Evolutionary conservation across 1,140 invertebrate species (phyloP), one percentile per base, ranked within the genome.

Genomic region (Drosophila bocqueti): DNA sequence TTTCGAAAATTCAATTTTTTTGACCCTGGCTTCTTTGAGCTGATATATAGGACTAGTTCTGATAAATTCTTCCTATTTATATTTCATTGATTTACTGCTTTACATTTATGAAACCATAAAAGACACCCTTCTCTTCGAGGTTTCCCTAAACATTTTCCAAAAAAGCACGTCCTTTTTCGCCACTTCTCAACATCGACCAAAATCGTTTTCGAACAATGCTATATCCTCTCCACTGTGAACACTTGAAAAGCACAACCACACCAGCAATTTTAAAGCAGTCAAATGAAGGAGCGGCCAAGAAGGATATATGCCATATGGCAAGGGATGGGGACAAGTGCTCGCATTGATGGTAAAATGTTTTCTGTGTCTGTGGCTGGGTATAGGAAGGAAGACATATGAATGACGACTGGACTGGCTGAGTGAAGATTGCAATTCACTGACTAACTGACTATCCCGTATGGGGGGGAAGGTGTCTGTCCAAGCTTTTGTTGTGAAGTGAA

Each of bases 401-500:
- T 59, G 54, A 26, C 66, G 67, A 78, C 26, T 71, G 81, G 67
- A 78, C 26, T 67, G 71, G 38, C 31, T 21, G 64, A 54, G 13
- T 45, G 36, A 45, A 13, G 43, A 10, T 66, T 64, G 11, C 69
- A 50, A 62, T 58, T 15, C 63, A 55, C 40, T 71, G 50, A 75
- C 74, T 81, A 72, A 83, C 76, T 67, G 24, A 49, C 46, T 47
- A 15, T 26, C 40, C n/a, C 10, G 1, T 4, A 59, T 54, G 42
- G n/a, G 16, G 45, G 59, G 46, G 54, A 9, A 55, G 43, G 58
- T 36, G 54, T 24, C 49, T n/a, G 24, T 40, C 21, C 43, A 2
- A 18, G 58, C 77, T 69, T 54, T 79, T 82, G 79, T 81, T 61
- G 73, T 57, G 76, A 46, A 76, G 62, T 64, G 64, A 83, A 75